Percentiles rank a stretch among this genome's conserved stretches.
Conservation (phyloP, 2,888 invertebrate species). For the Hanleya hanleyi region DNA sequence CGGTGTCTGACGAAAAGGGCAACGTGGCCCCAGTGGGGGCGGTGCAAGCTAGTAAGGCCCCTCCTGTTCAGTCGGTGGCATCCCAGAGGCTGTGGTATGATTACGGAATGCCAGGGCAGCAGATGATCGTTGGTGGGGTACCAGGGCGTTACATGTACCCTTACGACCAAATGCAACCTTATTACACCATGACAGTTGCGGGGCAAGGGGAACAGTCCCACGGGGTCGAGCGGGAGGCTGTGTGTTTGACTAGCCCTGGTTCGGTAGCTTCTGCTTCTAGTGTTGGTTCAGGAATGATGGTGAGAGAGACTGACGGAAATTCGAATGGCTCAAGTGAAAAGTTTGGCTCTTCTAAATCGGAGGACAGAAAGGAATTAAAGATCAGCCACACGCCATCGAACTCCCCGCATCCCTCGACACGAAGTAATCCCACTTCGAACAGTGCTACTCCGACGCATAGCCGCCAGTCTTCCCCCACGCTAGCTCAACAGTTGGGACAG, state of each 20-base stretch:
- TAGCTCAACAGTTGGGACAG: not conserved
- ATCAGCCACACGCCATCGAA: not conserved
- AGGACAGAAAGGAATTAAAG: not conserved
- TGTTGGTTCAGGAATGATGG: not conserved
- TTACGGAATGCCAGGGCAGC: not conserved
- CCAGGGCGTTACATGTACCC: not conserved
- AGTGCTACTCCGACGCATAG: not conserved
- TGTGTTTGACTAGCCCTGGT: not conserved
- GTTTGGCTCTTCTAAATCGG: not conserved
- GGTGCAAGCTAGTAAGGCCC: not conserved
- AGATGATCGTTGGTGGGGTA: not conserved
- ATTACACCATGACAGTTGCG: not conserved
- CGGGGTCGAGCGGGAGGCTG: no score
- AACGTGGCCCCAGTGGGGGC: not conserved
- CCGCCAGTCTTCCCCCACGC: not conserved
- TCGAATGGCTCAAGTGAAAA: not conserved
- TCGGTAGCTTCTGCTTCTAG: not conserved
- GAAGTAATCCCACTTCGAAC: not conserved
- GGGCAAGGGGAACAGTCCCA: no score
- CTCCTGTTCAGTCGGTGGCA: not conserved
- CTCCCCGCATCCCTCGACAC: not conserved
- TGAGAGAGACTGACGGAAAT: not conserved
- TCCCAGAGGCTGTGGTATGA: not conserved
- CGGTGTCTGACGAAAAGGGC: not conserved
- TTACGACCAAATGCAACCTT: not conserved